These are phyloP conservation scores for Marasmarcha lunaedactyla DNA, from an alignment of 2,888 invertebrate genomes.

Conservation along the genomic window DNA sequence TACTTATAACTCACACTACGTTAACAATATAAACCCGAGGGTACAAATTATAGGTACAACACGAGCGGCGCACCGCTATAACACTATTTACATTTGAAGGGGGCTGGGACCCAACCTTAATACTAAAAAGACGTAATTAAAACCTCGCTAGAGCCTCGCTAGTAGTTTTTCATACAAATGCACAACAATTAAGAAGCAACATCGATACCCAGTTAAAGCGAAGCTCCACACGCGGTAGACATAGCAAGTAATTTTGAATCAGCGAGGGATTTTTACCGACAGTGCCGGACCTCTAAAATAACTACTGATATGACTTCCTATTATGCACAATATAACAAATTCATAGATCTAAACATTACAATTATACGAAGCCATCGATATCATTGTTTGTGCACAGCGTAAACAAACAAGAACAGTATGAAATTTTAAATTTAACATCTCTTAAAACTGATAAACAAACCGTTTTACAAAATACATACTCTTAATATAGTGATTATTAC, in stretches of 20 bases:
- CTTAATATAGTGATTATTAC: conserved; percentile 62
- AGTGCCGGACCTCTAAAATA: conserved; percentile 23
- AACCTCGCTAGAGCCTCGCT: no score
- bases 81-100: conserved; percentile 40
- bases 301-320: conserved; percentile 42
- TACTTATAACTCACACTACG: conserved; percentile 59
- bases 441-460: conserved; percentile 63
- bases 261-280: not conserved
- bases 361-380: conserved; percentile 43
- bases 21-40: conserved; percentile 59
- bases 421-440: conserved; percentile 50
- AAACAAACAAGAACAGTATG: conserved; percentile 47
- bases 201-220: no score
- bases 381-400: conserved; percentile 63
- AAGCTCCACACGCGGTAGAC: not conserved
- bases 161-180: no score
- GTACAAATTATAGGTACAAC: conserved; percentile 45
- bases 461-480: conserved; percentile 65
- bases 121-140: no score
- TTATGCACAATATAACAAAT: conserved; percentile 58
- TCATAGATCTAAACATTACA: conserved; percentile 41
- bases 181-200: no score
- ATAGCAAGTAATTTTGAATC: not conserved
- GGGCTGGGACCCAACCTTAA: not conserved
- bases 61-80: conserved; percentile 32